Percentiles rank a stretch among this genome's conserved stretches.
phyloP scores from a whole-genome alignment of 2,888 invertebrate genomes.

The Antitype chi region DNA sequence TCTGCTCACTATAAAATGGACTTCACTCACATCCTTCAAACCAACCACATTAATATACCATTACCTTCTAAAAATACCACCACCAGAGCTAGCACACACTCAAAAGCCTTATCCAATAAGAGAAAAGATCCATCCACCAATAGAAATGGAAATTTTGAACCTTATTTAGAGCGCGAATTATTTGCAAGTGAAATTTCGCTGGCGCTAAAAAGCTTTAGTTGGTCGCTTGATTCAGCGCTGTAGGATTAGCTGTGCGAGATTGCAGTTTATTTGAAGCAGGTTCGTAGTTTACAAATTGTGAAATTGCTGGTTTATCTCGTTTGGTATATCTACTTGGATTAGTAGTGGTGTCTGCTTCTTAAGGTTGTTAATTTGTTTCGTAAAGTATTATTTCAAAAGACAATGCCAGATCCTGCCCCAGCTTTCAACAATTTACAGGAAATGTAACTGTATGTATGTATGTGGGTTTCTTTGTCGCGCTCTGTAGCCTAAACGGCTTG shows the following conservation, averaged over 20 bases:
- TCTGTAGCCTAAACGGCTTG: too few relatives aligned
- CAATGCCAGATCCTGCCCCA: too few relatives aligned
- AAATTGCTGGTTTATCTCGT: slow-evolving; percentile 25
- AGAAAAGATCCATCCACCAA: slow-evolving; percentile 41
- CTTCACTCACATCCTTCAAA: not conserved
- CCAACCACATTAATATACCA: slow-evolving; percentile 37
- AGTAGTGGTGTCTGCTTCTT: not conserved
- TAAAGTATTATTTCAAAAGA: too few relatives aligned
- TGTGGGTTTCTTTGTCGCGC: too few relatives aligned
- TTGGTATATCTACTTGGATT: slow-evolving; percentile 27
- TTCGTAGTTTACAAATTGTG: slow-evolving; percentile 40
- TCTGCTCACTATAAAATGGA: not conserved
- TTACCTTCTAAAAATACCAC: slow-evolving; percentile 30
- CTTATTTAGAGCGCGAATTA: slow-evolving; percentile 55
- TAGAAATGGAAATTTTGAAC: slow-evolving; percentile 49
- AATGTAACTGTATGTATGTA: too few relatives aligned
- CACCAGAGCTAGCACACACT: slow-evolving; percentile 14
- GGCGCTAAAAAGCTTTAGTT: slow-evolving; percentile 54
- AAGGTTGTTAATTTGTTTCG: not conserved
- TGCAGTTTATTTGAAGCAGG: slow-evolving; percentile 53
- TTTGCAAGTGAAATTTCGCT: slow-evolving; percentile 61
- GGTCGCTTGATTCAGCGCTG: slow-evolving; percentile 52
- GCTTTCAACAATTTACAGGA: too few relatives aligned
- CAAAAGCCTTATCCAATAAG: slow-evolving; percentile 26
- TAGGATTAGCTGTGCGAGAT: slow-evolving; percentile 49